Evolutionary conservation across 2,797 vertebrate species (phyloP), one percentile per base, ranked within the genome.

Genomic region (Tokudaia tokunoshimensis): DNA sequence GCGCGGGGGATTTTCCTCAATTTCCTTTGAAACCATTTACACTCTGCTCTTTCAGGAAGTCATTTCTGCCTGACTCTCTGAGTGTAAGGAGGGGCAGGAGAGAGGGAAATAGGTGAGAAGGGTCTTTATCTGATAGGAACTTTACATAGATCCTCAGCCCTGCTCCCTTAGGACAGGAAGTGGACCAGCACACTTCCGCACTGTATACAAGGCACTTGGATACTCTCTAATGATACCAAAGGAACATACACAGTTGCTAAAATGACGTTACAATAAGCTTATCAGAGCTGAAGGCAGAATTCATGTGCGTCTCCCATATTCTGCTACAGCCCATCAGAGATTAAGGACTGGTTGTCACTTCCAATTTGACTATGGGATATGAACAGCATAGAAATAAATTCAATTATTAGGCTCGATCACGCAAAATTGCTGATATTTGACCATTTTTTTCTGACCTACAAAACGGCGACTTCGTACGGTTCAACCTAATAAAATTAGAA

Each of bases 381-480:
- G 89, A 91, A 70, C 5, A 11, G 41, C 29, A 89, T 34, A 90
- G 76, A 52, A 78, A 96, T 57, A 97, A 93, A 96, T 94, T 94
- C 70, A 96, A 96, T 93, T 95, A 92, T 89, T 83, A 93, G 47
- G 59, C 82, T n/a, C 31, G 87, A 91, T 80, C 94, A 44, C 59
- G 91, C 70, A 59, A 91, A 95, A 87, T 41, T 92, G 87, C 90
- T 96, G 82, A 95, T 89, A 96, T 89, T 52, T 75, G 85, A 91
- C 85, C 78, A 94, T 37, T 70, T 82, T 24, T 65, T 87, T 86
- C 70, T 86, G 75, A 96, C 91, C 82, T 95, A 50, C 47, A 76
- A 74, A 97, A 94, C 29, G n/a, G 70, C 86, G 89, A 82, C 78
- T 96, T 79, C 70, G 57, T 63, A 57, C 15, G 44, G 19, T 70